Percentiles rank a stretch among this genome's conserved stretches.
Evolutionary conservation across 2,113 vertebrate species (phyloP).

Genomic region (Rhabdornis inornatus): DNA sequence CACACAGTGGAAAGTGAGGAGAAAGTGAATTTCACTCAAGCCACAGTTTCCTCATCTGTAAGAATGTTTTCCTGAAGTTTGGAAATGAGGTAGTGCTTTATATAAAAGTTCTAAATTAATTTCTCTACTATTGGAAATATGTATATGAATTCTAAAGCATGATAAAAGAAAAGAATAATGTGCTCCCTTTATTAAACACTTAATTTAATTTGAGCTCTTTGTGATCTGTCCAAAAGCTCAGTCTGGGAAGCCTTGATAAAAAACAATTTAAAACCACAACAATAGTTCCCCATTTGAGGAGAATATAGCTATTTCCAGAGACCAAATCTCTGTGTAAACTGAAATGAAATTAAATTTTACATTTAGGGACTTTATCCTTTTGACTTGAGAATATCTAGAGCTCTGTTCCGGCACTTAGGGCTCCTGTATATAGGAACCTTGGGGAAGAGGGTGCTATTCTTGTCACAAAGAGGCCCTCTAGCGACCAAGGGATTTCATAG

Average conservation of each 20-base stretch:
- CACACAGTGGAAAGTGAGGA: not conserved
- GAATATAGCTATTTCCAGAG: not conserved
- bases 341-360: not conserved
- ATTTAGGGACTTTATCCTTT: not conserved
- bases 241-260: not conserved
- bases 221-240: not conserved
- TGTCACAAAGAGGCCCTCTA: not conserved
- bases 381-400: not conserved
- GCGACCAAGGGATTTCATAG: not conserved
- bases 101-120: not conserved
- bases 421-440: not conserved
- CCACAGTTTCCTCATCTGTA: not conserved
- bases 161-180: not conserved
- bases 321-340: not conserved
- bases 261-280: not conserved
- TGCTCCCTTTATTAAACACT: not conserved
- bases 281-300: not conserved
- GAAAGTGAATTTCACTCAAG: not conserved
- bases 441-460: not conserved
- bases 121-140: not conserved
- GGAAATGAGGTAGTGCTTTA: not conserved
- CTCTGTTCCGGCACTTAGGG: fast-evolving
- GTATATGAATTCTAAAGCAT: not conserved
- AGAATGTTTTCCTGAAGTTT: not conserved
- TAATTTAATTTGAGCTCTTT: not conserved